Evolutionary conservation across 2,797 vertebrate species (phyloP).

Genomic region (Chelonia mydas): DNA sequence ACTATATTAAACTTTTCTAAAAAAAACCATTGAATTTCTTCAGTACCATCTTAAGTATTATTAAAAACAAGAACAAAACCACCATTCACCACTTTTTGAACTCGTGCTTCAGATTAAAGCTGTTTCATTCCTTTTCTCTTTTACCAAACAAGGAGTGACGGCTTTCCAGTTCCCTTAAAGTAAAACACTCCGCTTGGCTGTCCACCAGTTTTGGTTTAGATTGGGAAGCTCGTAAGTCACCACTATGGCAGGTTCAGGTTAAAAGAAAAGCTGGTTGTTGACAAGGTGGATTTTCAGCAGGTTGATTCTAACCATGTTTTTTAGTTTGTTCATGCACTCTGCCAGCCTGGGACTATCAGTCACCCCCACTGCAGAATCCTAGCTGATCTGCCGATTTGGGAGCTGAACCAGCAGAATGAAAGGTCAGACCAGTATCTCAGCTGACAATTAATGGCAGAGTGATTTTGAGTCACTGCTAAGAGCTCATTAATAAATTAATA

Average conservation of each 20-base stretch:
- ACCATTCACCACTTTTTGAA: not conserved
- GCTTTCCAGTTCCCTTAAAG: not conserved
- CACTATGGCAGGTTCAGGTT: not conserved
- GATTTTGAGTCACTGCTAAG: not conserved
- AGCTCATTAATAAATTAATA: not conserved
- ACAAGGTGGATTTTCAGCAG: not conserved
- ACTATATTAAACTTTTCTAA: not conserved
- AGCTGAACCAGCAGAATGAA: not conserved
- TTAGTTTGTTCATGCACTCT: not conserved
- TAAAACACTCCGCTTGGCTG: not conserved
- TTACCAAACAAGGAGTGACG: not conserved
- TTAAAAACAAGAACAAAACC: not conserved
- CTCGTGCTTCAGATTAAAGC: not conserved
- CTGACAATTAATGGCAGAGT: not conserved
- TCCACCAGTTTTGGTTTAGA: not conserved
- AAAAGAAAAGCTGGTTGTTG: not conserved
- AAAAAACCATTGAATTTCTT: not conserved
- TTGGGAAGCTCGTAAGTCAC: not conserved
- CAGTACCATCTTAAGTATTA: not conserved
- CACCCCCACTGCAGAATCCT: not conserved
- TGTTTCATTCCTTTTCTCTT: not conserved
- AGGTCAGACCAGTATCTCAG: not conserved
- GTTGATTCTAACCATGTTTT: not conserved
- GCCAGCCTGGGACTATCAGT: not conserved
- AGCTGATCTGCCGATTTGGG: not conserved